phyloP scores from a whole-genome alignment of 30 jellyfish, hydroid and myxozoan genomes.

The Clytia hemisphaerica region DNA sequence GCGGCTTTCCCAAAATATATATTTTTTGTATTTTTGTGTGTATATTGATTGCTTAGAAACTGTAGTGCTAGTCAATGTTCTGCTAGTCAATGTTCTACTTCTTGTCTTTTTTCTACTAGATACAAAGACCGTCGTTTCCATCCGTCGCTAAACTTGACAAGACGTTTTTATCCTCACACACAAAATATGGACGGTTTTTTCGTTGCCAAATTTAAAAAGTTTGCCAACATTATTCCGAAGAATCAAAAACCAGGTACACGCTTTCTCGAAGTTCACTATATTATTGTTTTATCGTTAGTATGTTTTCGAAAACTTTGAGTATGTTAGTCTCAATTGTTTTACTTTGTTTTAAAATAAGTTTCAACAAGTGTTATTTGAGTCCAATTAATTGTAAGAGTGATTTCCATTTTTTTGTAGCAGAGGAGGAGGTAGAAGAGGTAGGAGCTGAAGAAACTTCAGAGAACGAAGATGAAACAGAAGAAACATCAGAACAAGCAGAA shows the following conservation, averaged over 20 bases:
- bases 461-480: background rate
- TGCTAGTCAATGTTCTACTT: too few relatives aligned
- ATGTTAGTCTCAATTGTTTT: too few relatives aligned
- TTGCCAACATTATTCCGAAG: conserved; percentile 71
- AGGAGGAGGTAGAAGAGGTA: conserved; percentile 19
- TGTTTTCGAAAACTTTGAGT: too few relatives aligned
- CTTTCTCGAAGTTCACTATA: too few relatives aligned
- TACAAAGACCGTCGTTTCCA: conserved; percentile 75
- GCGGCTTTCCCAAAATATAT: too few relatives aligned
- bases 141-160: conserved; percentile 69
- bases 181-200: conserved; percentile 99
- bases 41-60: too few relatives aligned
- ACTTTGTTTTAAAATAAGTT: too few relatives aligned
- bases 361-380: too few relatives aligned
- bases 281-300: too few relatives aligned
- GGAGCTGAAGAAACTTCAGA: background rate
- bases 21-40: too few relatives aligned
- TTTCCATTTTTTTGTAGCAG: background rate
- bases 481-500: background rate
- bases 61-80: too few relatives aligned
- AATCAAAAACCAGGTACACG: too few relatives aligned
- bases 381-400: background rate
- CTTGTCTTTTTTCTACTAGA: conserved; percentile 11
- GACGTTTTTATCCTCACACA: conserved; percentile 88
- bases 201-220: conserved; percentile 87